phyloP scores from a whole-genome alignment of 2,888 invertebrate species.

The Andrena dorsata region DNA sequence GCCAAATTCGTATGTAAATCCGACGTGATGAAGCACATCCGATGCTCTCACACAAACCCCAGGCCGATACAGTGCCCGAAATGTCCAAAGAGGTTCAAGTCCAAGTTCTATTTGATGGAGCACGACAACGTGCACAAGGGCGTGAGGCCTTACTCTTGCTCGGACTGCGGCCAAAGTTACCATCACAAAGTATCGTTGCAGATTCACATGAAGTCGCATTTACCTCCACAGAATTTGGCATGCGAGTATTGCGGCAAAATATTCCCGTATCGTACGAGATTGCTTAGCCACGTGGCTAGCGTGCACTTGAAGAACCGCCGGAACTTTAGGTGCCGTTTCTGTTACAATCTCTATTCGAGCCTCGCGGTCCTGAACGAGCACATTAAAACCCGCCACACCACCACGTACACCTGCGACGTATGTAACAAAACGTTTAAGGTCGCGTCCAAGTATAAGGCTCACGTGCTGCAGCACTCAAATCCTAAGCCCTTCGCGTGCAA shows the following conservation, averaged over 20 bases:
- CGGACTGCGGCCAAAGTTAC: constrained; percentile 82
- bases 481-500: constrained; percentile 83
- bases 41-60: constrained; percentile 84
- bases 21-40: constrained; percentile 84
- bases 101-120: constrained; percentile 83
- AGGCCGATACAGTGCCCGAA: constrained; percentile 83
- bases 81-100: constrained; percentile 83
- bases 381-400: constrained; percentile 82
- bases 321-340: constrained; percentile 83
- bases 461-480: constrained; percentile 82
- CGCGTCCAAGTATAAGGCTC: constrained; percentile 82
- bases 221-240: constrained; percentile 83
- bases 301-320: constrained; percentile 83
- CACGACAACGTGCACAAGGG: constrained; percentile 84
- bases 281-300: constrained; percentile 83
- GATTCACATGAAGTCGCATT: constrained; percentile 83
- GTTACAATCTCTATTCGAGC: constrained; percentile 83
- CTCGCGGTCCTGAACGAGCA: constrained; percentile 83
- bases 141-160: constrained; percentile 81
- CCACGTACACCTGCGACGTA: constrained; percentile 82
- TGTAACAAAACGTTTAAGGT: constrained; percentile 83
- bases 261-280: constrained; percentile 83
- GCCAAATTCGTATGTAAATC: constrained; percentile 84
- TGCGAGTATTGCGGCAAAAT: constrained; percentile 84
- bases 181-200: constrained; percentile 84